Conservation (phyloP, 92 coral and sea anemone species). For the Plumapathes pennacea region DNA sequence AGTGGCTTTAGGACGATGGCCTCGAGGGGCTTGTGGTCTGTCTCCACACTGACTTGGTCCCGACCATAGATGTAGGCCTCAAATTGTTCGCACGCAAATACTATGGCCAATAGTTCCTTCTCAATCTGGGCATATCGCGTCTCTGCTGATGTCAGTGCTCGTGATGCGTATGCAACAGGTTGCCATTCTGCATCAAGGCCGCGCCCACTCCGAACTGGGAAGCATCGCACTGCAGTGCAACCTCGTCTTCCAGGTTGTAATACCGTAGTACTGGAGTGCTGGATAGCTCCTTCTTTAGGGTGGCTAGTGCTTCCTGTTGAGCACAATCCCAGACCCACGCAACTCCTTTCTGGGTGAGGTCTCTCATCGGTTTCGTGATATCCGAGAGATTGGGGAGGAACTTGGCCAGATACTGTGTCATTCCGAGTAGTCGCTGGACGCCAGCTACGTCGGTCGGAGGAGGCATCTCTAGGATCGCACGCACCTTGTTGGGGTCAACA, state of each 20-base stretch:
- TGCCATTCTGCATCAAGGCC: slow-evolving; percentile 4
- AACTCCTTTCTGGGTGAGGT: slow-evolving; percentile 29
- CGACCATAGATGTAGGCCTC: slow-evolving; percentile 8
- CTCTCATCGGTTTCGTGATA: slow-evolving; percentile 13
- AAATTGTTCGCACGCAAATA: slow-evolving; percentile 17
- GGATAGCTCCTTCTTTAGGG: slow-evolving; percentile 47
- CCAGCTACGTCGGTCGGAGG: slow-evolving; percentile 31
- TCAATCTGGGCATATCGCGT: background rate
- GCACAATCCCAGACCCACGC: slow-evolving; percentile 32
- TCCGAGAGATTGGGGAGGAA: slow-evolving; percentile 24
- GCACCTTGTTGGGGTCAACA: slow-evolving; percentile 18
- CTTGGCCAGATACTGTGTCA: slow-evolving; percentile 20
- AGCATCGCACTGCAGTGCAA: slow-evolving; percentile 7
- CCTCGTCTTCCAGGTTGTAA: slow-evolving; percentile 13
- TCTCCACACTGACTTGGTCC: slow-evolving; percentile 11
- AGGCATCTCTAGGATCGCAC: slow-evolving; percentile 20
- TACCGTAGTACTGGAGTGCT: slow-evolving; percentile 26
- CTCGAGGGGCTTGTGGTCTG: slow-evolving; percentile 30
- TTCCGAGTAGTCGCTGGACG: slow-evolving; percentile 14
- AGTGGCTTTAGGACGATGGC: slow-evolving; percentile 27
- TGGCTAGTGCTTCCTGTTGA: slow-evolving; percentile 12
- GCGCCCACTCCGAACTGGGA: slow-evolving; percentile 2
- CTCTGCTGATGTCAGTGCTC: slow-evolving; percentile 1
- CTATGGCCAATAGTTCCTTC: background rate
- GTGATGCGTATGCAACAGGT: slow-evolving; percentile 3